Conservation (phyloP, 2,113 vertebrate genomes). For the Aphyosemion australe region DNA sequence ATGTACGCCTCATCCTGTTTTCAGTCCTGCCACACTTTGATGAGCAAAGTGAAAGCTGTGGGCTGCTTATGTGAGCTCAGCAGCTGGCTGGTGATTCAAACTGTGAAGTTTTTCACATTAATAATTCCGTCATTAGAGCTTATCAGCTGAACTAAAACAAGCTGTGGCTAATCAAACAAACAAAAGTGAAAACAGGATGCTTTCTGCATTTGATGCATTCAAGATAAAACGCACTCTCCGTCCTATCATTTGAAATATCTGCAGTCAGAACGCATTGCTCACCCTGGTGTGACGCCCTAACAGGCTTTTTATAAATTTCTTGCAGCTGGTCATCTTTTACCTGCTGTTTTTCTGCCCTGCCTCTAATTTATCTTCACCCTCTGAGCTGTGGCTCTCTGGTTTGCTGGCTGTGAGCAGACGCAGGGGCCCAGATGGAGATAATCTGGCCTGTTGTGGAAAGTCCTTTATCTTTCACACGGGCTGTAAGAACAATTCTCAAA, state of each 20-base stretch:
- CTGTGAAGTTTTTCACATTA: constrained; percentile 29
- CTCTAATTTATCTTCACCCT: constrained; percentile 42
- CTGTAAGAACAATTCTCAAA: constrained; percentile 49
- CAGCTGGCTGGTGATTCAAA: constrained; percentile 23
- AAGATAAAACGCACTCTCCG: neutral
- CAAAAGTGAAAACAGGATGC: neutral
- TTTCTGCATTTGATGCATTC: neutral
- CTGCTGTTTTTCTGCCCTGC: constrained; percentile 37
- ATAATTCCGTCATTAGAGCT: constrained; percentile 9
- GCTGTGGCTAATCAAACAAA: too few species aligned
- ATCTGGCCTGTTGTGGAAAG: constrained; percentile 44
- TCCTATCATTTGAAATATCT: constrained; percentile 7
- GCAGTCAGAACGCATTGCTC: neutral
- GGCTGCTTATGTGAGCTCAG: constrained; percentile 37
- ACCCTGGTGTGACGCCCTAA: constrained; percentile 7
- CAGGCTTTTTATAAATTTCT: constrained; percentile 34
- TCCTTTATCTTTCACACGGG: constrained; percentile 50
- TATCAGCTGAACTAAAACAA: constrained; percentile 2
- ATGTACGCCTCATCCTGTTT: constrained; percentile 47
- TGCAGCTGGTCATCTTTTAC: constrained; percentile 44
- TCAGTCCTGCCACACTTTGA: constrained; percentile 29
- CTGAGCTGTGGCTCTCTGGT: constrained; percentile 52
- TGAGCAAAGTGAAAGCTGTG: constrained; percentile 34
- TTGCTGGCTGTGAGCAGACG: constrained; percentile 47
- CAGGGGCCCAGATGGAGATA: constrained; percentile 49